phyloP scores from a whole-genome alignment of 2,888 invertebrate species.

The Thymelicus sylvestris region DNA sequence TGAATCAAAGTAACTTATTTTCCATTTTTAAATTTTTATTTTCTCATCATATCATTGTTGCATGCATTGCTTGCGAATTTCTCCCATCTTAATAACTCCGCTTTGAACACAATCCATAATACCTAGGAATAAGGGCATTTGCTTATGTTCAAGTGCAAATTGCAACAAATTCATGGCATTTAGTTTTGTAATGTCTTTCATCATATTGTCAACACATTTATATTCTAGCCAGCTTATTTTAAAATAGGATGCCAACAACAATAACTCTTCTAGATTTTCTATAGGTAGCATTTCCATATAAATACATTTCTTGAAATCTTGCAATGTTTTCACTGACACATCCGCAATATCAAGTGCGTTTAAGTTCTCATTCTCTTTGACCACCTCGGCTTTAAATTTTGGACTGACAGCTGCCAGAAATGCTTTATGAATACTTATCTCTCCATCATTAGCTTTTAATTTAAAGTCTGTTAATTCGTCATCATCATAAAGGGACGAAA shows the following conservation, averaged over 20 bases:
- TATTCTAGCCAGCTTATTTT: neutral
- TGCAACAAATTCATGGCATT: neutral
- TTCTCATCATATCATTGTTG: neutral
- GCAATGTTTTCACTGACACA: neutral
- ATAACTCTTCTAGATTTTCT: neutral
- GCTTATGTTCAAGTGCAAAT: slow-evolving; percentile 2
- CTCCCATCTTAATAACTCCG: neutral
- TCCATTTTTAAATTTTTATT: too few species aligned
- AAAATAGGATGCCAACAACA: neutral
- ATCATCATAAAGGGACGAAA: neutral
- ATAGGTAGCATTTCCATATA: neutral
- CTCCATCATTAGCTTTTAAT: neutral
- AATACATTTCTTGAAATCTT: slow-evolving; percentile 7
- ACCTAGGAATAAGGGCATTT: neutral
- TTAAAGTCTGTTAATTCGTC: neutral
- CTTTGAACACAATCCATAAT: slow-evolving; percentile 2
- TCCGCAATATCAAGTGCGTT: neutral
- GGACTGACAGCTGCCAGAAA: neutral
- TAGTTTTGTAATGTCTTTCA: neutral
- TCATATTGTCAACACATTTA: slow-evolving; percentile 2
- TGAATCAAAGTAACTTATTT: too few species aligned
- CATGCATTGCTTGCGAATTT: neutral
- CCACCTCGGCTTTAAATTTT: neutral
- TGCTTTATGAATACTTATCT: neutral
- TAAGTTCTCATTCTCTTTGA: neutral